Conservation (phyloP, 2,113 vertebrate species). For the Psophia crepitans region DNA sequence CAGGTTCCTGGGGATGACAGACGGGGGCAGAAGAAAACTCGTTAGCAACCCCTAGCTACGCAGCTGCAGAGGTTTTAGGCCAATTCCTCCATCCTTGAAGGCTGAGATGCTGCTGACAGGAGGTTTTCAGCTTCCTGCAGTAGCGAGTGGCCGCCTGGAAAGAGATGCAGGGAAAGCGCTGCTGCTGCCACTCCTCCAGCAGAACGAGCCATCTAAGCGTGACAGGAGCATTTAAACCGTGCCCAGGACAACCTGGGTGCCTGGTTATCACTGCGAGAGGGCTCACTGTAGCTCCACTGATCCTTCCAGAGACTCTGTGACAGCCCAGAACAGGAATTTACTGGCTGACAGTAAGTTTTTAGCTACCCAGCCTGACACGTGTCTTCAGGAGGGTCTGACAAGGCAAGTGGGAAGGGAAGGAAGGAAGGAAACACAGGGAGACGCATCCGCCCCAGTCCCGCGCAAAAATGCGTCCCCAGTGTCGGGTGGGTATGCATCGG, state of each 20-base stretch:
- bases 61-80: too few relatives aligned
- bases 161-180: neutral
- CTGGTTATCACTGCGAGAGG: fast-evolving
- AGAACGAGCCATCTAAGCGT: neutral
- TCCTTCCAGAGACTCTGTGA: neutral
- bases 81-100: neutral
- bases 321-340: neutral
- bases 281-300: fast-evolving
- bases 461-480: too few relatives aligned
- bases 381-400: neutral
- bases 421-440: neutral
- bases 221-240: fast-evolving
- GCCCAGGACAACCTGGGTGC: too few relatives aligned
- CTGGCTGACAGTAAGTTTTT: too few relatives aligned
- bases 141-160: neutral
- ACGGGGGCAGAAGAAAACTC: neutral
- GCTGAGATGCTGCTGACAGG: neutral
- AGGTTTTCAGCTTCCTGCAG: neutral
- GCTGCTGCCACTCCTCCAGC: neutral
- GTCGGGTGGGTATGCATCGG: fast-evolving
- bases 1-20: fast-evolving
- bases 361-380: neutral
- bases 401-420: neutral
- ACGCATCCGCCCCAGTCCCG: neutral
- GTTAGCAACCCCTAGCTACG: fast-evolving